Percentiles rank a stretch among this genome's conserved stretches.
Evolutionary conservation across 2,113 vertebrate genomes (phyloP).

Genomic region (Poicephalus meyeri): DNA sequence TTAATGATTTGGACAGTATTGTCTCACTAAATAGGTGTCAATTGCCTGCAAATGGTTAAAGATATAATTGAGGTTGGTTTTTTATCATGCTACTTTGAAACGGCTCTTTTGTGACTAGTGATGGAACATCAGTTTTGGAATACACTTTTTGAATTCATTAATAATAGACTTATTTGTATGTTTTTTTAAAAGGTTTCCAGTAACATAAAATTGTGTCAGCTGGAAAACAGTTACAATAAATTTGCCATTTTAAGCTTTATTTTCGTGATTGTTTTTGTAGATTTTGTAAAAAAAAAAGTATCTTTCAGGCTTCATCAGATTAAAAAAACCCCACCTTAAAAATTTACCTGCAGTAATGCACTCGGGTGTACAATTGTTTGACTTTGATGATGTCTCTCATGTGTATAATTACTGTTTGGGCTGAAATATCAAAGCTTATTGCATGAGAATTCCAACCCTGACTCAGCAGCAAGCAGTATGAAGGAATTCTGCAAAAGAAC

Average conservation of each 20-base stretch:
- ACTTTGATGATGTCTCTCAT: neutral
- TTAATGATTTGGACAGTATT: neutral
- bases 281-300: neutral
- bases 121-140: neutral
- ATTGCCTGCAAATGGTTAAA: neutral
- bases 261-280: neutral
- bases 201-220: neutral
- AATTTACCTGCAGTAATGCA: neutral
- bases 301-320: neutral
- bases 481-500: neutral
- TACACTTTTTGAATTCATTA: neutral
- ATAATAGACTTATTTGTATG: neutral
- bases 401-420: constrained; percentile 14
- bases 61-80: too few species aligned
- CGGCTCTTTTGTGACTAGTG: neutral
- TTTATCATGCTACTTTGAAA: neutral
- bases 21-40: neutral
- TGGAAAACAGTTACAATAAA: neutral
- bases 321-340: neutral
- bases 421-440: neutral
- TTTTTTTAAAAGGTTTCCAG: neutral
- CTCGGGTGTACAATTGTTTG: neutral
- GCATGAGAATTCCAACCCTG: neutral
- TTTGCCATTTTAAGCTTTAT: neutral
- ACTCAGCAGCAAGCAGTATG: neutral